Base-by-base conservation (phyloP, 2,797 vertebrate species). In the Chelon labrosus region DNA sequence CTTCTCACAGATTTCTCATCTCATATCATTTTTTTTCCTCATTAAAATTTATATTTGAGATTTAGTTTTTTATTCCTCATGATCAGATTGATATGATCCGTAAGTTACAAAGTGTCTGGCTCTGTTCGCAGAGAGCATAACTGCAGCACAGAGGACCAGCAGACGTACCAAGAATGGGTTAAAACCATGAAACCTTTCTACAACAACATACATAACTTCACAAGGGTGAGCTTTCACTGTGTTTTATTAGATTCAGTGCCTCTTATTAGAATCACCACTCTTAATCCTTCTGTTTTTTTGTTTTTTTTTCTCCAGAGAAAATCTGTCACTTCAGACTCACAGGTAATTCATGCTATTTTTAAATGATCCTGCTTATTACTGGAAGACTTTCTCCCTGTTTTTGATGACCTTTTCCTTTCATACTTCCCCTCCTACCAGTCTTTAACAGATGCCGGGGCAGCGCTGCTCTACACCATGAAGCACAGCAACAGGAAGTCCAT, bases 391-490 rank as follows among this genome's bases (percentile, higher is more conserved):
- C 10, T 55, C 2, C 4, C 39, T 5, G 10, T 41, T 69, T 55
- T 60, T 35, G 12, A 16, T 55, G 2, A n/a, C 19, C 42, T 19
- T 65, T 39, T 8, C 59, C 19, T 41, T 38, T 11, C 38, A 50
- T 59, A 75, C 31, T 59, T 69, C 27, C 77, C 38, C 42, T 70
- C 44, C 59, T 53, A 2, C 17, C 73, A 94, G 93, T 69, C 90
- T 77, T 78, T 95, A 25, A 93, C 92, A 80, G 93, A 94, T 0
- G 77, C 65, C 8, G 92, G 89, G 6, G 93, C 93, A 9, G 93
- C 44, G 0, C 86, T 94, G 74, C 84, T 95, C 77, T 94, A 91
- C 81, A 39, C 53, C 42, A 91, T 94, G 92, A 95, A 94, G 75
- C 88, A 92, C 74, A 78, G 90, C 81, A 93, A 93, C 90, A 93